Conservation (phyloP, 2,888 invertebrate species). For the Diadromus collaris region DNA sequence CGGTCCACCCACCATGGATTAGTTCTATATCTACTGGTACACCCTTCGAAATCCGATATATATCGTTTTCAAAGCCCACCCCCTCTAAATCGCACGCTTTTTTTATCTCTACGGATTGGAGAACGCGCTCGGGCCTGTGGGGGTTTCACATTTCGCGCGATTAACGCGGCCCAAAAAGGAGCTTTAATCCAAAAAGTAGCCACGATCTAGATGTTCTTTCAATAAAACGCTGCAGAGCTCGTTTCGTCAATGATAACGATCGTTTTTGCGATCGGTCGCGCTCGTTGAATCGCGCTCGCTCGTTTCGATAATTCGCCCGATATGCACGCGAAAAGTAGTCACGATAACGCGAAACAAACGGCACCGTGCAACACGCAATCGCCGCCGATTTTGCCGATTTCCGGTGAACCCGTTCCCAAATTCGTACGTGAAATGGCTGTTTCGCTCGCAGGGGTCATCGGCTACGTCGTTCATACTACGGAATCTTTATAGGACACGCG, state of each 20-base stretch:
- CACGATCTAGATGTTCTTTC: neutral
- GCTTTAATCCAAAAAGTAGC: neutral
- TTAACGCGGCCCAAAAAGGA: neutral
- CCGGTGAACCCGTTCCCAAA: constrained; percentile 8
- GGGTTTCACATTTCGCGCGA: neutral
- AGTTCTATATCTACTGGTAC: constrained; percentile 36
- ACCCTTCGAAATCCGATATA: constrained; percentile 37
- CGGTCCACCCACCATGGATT: constrained; percentile 50
- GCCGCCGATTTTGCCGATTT: neutral
- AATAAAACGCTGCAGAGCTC: neutral
- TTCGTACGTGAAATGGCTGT: neutral
- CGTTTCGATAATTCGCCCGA: constrained; percentile 37
- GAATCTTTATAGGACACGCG: neutral
- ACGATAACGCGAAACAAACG: constrained; percentile 27
- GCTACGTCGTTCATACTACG: neutral
- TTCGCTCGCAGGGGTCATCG: neutral
- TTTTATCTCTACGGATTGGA: constrained; percentile 9
- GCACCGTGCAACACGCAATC: constrained; percentile 18
- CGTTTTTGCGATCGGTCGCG: constrained; percentile 28
- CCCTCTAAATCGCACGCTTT: constrained; percentile 2
- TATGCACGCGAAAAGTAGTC: constrained; percentile 17
- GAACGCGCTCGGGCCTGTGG: neutral
- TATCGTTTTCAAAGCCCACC: neutral
- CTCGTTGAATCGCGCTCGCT: constrained; percentile 11
- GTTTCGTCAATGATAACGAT: constrained; percentile 15